Evolutionary conservation across 2,113 vertebrate species (phyloP), one percentile per base, ranked within the genome.

Genomic region (Corythaixoides concolor): DNA sequence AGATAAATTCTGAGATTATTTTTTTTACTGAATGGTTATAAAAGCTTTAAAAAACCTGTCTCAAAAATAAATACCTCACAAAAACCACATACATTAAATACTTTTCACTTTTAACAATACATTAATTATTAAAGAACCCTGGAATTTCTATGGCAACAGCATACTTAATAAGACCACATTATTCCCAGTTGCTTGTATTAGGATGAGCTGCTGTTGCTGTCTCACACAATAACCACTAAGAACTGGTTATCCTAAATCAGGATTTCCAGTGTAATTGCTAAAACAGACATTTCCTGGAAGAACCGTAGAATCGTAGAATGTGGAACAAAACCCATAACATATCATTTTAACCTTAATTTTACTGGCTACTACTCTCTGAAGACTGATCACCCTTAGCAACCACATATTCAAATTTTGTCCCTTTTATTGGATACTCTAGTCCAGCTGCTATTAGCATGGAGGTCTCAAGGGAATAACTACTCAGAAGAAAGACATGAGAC

Each of bases 91-190:
- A 4, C 6, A 21, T 95, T 97, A 97, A 97, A 88, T 72, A 93
- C 20, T 85, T 69, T 69, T 96, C 62, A 88, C 80, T 97, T 97
- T 83, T 97, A 97, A 85, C 39, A 84, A 82, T 88, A 20, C 39
- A 91, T 97, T 84, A 97, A 96, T 98, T 96, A 97, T 97, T 97
- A 88, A 97, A 92, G 88, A 83, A 26, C 35, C 79, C 84, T 88
- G 35, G 35, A 93, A 97, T 97, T 96, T 90, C 94, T 85, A 88
- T 97, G 85, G 85, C 56, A 98, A 97, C 86, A 80, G 33, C 23
- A 76, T 84, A 80, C 14, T 70, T 90, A 89, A 90, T 79, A 78
- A 64, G 64, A 82, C 67, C 59, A 91, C 74, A 50, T 89, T 95
- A 92, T 89, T 93, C 73, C 62, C 74, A 83, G 77, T 43, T 58